phyloP scores from a whole-genome alignment of 2,113 vertebrate genomes.

The Otocyon megalotis region DNA sequence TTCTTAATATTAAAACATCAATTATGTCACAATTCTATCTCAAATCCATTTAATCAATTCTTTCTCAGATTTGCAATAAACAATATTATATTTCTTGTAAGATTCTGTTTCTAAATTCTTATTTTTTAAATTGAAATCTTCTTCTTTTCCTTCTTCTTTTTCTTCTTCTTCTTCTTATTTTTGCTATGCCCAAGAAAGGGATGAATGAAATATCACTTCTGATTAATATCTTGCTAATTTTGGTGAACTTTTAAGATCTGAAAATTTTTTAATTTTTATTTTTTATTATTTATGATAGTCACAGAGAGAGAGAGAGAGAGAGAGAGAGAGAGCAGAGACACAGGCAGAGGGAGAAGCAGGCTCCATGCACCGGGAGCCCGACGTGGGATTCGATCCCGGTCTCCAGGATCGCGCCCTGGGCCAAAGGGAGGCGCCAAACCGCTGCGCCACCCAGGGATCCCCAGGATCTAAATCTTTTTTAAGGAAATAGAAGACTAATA shows the following conservation, averaged over 20 bases:
- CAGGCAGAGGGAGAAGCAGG: no score
- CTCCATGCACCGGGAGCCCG: no score
- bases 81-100: not conserved
- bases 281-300: no score
- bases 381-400: no score
- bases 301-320: no score
- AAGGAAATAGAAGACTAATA: not conserved
- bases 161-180: not conserved
- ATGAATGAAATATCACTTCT: not conserved
- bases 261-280: not conserved
- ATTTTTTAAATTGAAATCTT: not conserved
- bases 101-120: not conserved
- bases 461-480: not conserved
- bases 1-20: conserved; percentile 7
- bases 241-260: not conserved
- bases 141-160: not conserved
- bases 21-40: not conserved
- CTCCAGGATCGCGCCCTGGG: no score
- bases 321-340: no score
- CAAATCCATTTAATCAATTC: not conserved
- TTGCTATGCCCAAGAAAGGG: not conserved
- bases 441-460: no score
- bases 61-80: not conserved
- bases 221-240: not conserved
- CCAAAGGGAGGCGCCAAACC: no score